phyloP scores from a whole-genome alignment of 2,113 vertebrate species.

The Sylvilagus bachmani region DNA sequence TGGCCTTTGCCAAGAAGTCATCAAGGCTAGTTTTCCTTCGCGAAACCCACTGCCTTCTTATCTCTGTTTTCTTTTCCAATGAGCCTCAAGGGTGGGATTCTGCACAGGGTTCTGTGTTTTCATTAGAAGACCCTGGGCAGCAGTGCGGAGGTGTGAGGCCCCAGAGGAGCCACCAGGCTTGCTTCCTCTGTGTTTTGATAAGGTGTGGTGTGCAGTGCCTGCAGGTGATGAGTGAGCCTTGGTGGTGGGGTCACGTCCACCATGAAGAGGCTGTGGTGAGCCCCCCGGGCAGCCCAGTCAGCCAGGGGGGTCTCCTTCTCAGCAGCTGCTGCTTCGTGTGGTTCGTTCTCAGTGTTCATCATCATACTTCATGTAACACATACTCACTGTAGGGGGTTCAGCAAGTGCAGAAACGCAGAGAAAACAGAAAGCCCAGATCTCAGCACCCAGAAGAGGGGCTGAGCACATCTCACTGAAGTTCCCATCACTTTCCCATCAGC shows the following conservation, averaged over 20 bases:
- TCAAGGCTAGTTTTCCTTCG: background rate
- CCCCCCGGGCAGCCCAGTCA: no score
- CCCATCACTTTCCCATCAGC: no score
- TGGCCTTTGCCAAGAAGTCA: constrained; percentile 74
- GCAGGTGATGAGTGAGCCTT: background rate
- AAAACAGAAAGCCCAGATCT: background rate
- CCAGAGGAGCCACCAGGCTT: background rate
- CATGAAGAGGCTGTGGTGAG: accelerated
- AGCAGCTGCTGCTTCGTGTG: background rate
- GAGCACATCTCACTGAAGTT: accelerated
- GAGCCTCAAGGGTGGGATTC: constrained; percentile 20
- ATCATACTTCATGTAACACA: background rate
- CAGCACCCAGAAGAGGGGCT: background rate
- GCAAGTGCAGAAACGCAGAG: background rate
- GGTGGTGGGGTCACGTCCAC: accelerated
- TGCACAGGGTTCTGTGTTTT: constrained; percentile 29
- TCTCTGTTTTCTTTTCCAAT: constrained; percentile 75
- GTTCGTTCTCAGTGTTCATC: background rate
- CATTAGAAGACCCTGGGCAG: constrained; percentile 42
- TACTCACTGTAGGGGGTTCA: background rate
- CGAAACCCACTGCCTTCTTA: constrained; percentile 47
- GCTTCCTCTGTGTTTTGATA: background rate
- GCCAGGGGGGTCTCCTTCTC: background rate
- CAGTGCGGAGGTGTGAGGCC: background rate
- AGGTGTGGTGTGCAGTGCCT: accelerated